Evolutionary conservation across 1,140 invertebrate genomes (phyloP).

Genomic region (Drosophila ogumai): DNA sequence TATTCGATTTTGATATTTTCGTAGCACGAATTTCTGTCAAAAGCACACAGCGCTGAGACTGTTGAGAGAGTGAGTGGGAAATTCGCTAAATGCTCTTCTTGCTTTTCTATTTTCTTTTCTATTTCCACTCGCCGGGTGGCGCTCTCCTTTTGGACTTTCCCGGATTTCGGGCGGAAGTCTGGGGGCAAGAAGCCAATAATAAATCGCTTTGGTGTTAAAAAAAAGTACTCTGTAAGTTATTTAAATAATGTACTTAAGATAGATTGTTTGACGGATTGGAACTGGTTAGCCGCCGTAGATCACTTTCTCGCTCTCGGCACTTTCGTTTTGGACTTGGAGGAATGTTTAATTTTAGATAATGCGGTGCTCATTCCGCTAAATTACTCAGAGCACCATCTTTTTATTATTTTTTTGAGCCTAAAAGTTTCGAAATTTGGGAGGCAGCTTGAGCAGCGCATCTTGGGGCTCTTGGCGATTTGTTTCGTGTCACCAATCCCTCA

Average conservation of each 20-base stretch:
- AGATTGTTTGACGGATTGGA: slow-evolving; percentile 21
- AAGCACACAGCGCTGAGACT: slow-evolving; percentile 56
- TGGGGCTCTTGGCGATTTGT: slow-evolving; percentile 65
- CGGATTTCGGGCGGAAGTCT: slow-evolving; percentile 21
- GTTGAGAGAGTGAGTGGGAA: slow-evolving; percentile 52
- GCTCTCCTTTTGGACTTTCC: slow-evolving; percentile 35
- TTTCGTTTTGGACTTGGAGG: slow-evolving; percentile 61
- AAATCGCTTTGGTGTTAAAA: slow-evolving; percentile 5
- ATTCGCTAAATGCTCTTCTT: slow-evolving; percentile 13
- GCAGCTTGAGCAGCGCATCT: slow-evolving; percentile 24
- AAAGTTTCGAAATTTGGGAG: slow-evolving; percentile 23
- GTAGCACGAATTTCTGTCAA: slow-evolving; percentile 73
- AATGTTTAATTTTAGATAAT: slow-evolving; percentile 53
- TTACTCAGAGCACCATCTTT: slow-evolving; percentile 27
- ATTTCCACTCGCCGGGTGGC: slow-evolving; percentile 38
- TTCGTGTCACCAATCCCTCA: slow-evolving; percentile 77
- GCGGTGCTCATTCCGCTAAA: slow-evolving; percentile 44
- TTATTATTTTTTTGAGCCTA: slow-evolving; percentile 28
- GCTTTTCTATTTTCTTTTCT: slow-evolving; percentile 36
- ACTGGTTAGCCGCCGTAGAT: slow-evolving; percentile 2
- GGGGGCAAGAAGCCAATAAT: slow-evolving; percentile 18
- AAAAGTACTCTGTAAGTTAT: neutral
- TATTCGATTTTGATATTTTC: slow-evolving; percentile 83
- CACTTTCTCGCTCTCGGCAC: slow-evolving; percentile 32
- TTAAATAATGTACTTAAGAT: neutral